Conservation (phyloP, 2,888 invertebrate genomes). For the Apodemia mormo region DNA sequence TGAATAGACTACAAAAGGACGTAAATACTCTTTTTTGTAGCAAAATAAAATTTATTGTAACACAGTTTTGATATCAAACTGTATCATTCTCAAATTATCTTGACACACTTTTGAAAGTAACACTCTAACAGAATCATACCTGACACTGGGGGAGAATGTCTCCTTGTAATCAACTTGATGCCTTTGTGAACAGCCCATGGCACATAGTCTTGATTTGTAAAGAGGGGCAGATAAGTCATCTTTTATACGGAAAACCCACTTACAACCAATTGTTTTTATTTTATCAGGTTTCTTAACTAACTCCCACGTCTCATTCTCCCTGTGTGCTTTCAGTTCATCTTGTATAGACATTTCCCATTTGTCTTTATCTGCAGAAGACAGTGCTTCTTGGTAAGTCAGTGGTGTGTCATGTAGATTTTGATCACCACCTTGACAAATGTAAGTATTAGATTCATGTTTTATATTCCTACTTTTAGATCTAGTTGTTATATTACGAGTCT, state of each 20-base stretch:
- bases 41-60: too few species aligned
- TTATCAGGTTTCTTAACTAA: constrained; percentile 32
- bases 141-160: constrained; percentile 37
- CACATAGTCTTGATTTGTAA: not conserved
- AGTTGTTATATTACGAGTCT: not conserved
- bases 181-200: constrained; percentile 20
- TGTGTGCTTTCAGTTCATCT: constrained; percentile 29
- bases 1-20: too few species aligned
- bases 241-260: constrained; percentile 35
- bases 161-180: constrained; percentile 37
- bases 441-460: not conserved
- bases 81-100: constrained; percentile 31
- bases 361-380: constrained; percentile 20
- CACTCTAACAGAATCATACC: constrained; percentile 37
- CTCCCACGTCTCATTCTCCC: constrained; percentile 34
- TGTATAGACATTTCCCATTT: constrained; percentile 31
- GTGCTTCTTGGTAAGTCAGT: constrained; percentile 37
- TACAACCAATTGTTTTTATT: constrained; percentile 26
- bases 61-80: constrained; percentile 40
- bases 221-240: constrained; percentile 24
- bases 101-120: constrained; percentile 35
- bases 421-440: constrained; percentile 2
- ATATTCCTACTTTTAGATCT: not conserved
- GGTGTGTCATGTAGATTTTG: constrained; percentile 26
- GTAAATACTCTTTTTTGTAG: too few species aligned